These are phyloP conservation scores for Xestia c-nigrum DNA, from an alignment of 2,888 invertebrate species.

Conservation along the genomic window DNA sequence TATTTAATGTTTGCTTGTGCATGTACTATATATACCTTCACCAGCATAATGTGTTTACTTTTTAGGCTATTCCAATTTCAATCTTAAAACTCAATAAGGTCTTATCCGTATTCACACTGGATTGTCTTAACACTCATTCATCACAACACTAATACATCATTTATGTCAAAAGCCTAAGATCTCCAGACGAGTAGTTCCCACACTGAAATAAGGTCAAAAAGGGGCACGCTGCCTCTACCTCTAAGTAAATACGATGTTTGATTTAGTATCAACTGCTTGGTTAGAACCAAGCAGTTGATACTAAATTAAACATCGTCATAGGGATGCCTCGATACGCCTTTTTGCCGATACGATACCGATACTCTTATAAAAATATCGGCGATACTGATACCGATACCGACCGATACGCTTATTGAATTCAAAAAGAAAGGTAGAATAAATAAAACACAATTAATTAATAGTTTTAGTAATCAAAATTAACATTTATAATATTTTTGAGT, in stretches of 20 bases:
- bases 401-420: no score
- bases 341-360: no score
- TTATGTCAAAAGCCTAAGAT: background rate
- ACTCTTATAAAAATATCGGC: no score
- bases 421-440: no score
- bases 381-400: no score
- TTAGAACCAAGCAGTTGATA: no score
- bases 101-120: background rate
- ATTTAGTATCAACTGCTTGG: background rate
- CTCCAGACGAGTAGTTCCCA: background rate
- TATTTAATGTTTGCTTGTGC: background rate
- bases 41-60: background rate
- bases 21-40: background rate
- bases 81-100: background rate
- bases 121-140: background rate
- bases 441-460: no score
- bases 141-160: background rate
- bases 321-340: no score
- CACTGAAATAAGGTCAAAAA: no score
- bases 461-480: no score
- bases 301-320: no score
- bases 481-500: no score
- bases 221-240: background rate
- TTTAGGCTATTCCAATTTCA: background rate
- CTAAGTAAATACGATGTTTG: background rate